Conservation (phyloP, 2,888 invertebrate species). For the Melinopterus prodromus region DNA sequence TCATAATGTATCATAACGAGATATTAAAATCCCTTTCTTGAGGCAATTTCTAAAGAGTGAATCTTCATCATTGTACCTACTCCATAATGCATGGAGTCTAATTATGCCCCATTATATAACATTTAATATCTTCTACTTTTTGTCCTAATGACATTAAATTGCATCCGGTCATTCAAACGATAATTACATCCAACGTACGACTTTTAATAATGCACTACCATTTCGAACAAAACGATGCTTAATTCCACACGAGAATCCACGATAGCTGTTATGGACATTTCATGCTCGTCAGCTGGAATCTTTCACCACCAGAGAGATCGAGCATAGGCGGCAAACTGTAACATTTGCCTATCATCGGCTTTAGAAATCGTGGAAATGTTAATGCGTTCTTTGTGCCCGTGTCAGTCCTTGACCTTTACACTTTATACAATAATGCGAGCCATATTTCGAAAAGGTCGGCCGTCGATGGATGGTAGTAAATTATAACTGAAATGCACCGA, state of each 20-base stretch:
- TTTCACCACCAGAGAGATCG: background rate
- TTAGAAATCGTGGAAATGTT: constrained; percentile 33
- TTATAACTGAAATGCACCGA: constrained; percentile 26
- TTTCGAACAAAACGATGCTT: background rate
- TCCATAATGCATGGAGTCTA: constrained; percentile 5
- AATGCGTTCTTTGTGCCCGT: constrained; percentile 32
- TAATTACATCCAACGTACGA: background rate
- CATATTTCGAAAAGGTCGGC: constrained; percentile 31
- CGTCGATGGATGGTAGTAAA: constrained; percentile 28
- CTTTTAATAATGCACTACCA: constrained; percentile 4
- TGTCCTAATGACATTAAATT: constrained; percentile 19
- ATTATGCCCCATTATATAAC: constrained; percentile 23
- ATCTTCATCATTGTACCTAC: background rate
- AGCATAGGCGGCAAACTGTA: constrained; percentile 13
- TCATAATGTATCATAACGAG: background rate
- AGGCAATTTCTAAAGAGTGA: background rate
- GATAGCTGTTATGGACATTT: background rate
- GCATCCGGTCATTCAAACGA: constrained; percentile 19
- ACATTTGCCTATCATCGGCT: constrained; percentile 4
- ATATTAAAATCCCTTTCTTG: background rate
- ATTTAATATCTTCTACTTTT: constrained; percentile 8
- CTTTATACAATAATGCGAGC: constrained; percentile 25
- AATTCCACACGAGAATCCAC: background rate
- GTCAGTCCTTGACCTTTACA: constrained; percentile 34
- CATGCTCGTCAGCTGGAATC: background rate